Base-by-base conservation (phyloP, 2,888 invertebrate genomes). In the Hemistola chrysoprasaria region DNA sequence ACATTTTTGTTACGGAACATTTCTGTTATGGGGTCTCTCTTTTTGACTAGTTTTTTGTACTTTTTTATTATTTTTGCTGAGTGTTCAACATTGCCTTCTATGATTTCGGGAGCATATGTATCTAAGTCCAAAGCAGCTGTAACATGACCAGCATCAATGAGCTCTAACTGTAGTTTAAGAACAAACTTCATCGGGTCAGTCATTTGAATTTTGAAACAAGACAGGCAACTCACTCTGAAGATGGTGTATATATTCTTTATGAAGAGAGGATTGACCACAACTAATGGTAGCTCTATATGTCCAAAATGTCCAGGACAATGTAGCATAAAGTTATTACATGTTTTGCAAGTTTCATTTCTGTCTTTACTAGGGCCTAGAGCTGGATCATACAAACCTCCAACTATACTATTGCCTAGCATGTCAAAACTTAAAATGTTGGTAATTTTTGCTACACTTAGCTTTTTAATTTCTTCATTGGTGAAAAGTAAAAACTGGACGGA, bases 301-400 rank as follows among this genome's bases (percentile, higher is more conserved):
- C 99, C 99, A 78, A 97, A 94, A 80, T 99, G 99, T 0, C 99
- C 99, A 0, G 95, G 92, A 69, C 98, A 98, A 48, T 91, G 85
- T 4, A 90, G 69, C 27, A 91, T 71, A 8, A 90, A 90, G 52
- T 92, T 91, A 6, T 91, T 90, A 68, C 98, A 99, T 4, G 97
- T 98, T 2, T 84, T 84, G 74, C 98, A 99, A 0, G 92, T 88
- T 46, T 95, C 95, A 59, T 88, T 79, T 30, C 90, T 78, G 7
- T 92, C 92, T 46, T 91, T 90, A 22, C 90, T 67, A 1, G 94
- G 93, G 4, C 93, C 99, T 75, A 99, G 84, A 1, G 91, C 90
- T 32, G 92, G 92, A 77, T 99, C 99, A 77, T 99, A 97, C 0
- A 99, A 84, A n/a, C 99, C 99, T 11, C 95, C 95, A 35, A 91